These are phyloP conservation scores for Drosophila nebulosa DNA, from an alignment of 1,140 invertebrate genomes.

Conservation along the genomic window DNA sequence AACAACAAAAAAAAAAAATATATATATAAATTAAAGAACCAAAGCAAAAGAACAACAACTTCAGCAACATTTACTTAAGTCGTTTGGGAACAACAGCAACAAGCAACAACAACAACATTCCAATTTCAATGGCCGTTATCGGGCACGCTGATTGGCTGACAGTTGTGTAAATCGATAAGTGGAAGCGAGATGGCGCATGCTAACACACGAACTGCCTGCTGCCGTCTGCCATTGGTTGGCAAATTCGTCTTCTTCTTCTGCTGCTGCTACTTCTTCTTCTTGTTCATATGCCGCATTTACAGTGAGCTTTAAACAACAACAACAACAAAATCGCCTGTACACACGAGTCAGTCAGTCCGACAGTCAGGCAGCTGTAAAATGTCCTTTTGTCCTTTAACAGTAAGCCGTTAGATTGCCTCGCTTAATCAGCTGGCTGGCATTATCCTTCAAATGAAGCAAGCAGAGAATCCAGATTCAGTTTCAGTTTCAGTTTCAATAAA, in stretches of 20 bases:
- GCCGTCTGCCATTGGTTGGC: background rate
- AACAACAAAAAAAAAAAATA: background rate
- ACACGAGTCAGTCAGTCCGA: too few species aligned
- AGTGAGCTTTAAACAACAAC: background rate
- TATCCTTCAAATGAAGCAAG: background rate
- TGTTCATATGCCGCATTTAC: background rate
- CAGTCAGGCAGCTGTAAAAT: background rate
- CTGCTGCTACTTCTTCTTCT: too few species aligned
- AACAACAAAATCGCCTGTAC: too few species aligned
- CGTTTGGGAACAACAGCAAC: background rate
- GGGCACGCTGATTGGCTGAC: background rate
- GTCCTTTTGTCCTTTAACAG: background rate
- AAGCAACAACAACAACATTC: background rate
- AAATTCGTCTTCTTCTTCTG: too few species aligned
- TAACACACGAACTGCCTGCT: background rate
- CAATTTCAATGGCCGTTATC: background rate
- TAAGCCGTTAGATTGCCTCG: background rate
- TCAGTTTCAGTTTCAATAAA: too few species aligned
- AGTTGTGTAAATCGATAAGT: background rate
- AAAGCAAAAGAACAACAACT: background rate
- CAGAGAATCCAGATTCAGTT: too few species aligned
- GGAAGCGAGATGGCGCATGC: background rate
- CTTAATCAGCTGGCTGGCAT: too few species aligned
- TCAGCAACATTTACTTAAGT: background rate
- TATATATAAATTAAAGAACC: conserved; percentile 5